Evolutionary conservation across 2,113 vertebrate species (phyloP), one percentile per base, ranked within the genome.

Genomic region (Ptilonorhynchus violaceus): DNA sequence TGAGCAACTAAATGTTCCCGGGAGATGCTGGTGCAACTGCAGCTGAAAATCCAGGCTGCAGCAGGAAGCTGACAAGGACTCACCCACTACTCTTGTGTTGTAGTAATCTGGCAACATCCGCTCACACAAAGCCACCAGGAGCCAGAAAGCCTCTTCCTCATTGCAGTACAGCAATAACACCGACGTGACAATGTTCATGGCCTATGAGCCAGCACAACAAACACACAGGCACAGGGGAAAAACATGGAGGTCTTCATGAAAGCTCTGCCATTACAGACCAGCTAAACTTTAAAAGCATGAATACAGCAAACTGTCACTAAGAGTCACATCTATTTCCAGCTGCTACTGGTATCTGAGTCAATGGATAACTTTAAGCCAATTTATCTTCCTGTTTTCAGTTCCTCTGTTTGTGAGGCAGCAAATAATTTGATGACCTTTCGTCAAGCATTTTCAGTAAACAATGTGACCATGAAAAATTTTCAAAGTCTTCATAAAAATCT

Each of bases 121-220:
- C 93, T 99, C 99, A 53, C 99, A 99, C 25, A 99, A 98, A 22
- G 99, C 99, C 96, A 99, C 99, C 68, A 99, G 97, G 88, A 99
- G 98, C 99, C 99, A 99, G 97, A 99, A 99, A 59, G 99, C 99
- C 84, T 99, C 98, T 27, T 99, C 99, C 96, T 99, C 99, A 0
- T 98, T 99, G 93, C 99, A 99, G 73, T 99, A 99, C 6, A 99
- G 98, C 96, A 99, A 91, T 67, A 99, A 97, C 33, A 99, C 99
- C 0, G 99, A 99, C 0, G 99, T 99, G 50, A 99, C 99, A 1
- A 99, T 99, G 98, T 99, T 99, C 99, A 99, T 99, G 7, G 99
- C 99, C 99, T 99, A 73, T 1, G 1, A 87, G 89, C 7, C 73
- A 15, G 28, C 44, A 73, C 16, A 21, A 63, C 16, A 89, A 64